These are phyloP conservation scores for Chymomyza procnemis DNA, from an alignment of 2,888 invertebrate genomes.

Conservation along the genomic window DNA sequence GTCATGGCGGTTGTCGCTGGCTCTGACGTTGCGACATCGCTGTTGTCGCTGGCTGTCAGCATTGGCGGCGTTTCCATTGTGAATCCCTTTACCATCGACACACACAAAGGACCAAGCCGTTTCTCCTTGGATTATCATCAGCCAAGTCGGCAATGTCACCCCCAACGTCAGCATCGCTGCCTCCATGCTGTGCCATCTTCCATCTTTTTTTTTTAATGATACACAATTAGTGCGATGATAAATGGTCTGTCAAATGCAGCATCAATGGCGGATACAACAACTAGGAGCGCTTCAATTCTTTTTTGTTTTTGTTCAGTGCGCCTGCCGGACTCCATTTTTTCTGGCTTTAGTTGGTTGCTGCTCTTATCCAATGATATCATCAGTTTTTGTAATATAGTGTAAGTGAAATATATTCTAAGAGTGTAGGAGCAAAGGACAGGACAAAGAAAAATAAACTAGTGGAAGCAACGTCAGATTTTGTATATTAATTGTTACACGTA, in stretches of 20 bases:
- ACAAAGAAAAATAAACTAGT: slow-evolving; percentile 45
- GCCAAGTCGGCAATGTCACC: slow-evolving; percentile 4
- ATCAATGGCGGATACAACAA: slow-evolving; percentile 47
- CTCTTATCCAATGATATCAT: slow-evolving; percentile 52
- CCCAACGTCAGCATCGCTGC: background rate
- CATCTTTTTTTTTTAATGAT: slow-evolving; percentile 70
- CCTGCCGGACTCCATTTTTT: slow-evolving; percentile 25
- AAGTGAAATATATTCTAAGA: slow-evolving; percentile 53
- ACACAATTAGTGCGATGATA: slow-evolving; percentile 77
- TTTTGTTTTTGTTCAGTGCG: background rate
- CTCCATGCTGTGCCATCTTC: slow-evolving; percentile 21
- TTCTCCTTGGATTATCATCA: slow-evolving; percentile 65
- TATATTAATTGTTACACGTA: slow-evolving; percentile 71
- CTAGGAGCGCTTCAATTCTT: slow-evolving; percentile 18
- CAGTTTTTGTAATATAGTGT: slow-evolving; percentile 33
- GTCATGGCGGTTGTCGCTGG: slow-evolving; percentile 48
- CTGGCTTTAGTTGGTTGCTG: background rate
- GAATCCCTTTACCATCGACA: slow-evolving; percentile 17
- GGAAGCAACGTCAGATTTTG: slow-evolving; percentile 62
- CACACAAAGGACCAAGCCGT: background rate
- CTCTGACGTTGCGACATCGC: slow-evolving; percentile 8
- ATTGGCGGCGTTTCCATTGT: slow-evolving; percentile 45
- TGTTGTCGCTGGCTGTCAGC: slow-evolving; percentile 15
- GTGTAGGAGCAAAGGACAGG: slow-evolving; percentile 7
- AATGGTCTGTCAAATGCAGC: slow-evolving; percentile 77